Base-by-base conservation (phyloP, 2,113 vertebrate species). In the Uria lomvia region DNA sequence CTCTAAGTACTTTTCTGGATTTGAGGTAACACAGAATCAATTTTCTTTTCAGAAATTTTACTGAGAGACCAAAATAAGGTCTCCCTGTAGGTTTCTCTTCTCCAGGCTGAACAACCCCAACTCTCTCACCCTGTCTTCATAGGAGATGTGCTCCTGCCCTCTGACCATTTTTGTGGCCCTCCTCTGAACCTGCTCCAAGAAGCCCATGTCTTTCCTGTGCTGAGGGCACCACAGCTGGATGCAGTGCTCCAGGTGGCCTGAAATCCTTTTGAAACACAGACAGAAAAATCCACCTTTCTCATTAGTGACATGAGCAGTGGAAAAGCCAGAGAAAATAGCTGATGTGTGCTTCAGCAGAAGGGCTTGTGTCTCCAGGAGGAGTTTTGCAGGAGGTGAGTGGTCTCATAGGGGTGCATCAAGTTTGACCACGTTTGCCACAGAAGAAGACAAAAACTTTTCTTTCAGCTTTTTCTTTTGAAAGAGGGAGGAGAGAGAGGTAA, bases 341-440 rank as follows among this genome's bases (percentile, higher is more conserved):
- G 22, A 66, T 7, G 6, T 9, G 27, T 30, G 22, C 47, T 75
- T 19, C 62, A 88, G 75, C 45, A 86, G 79, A 73, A 89, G 29
- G 22, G 45, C 52, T 73, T 1, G 0, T 5, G 6, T 60, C 36
- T 75, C 68, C 84, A 45, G 53, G 36, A 85, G 52, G 45, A 43
- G n/a, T 26, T 81, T 30, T 63, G 43, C 43, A 73, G 91, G 36
- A 93, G 30, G 11, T 17, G 17, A 24, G 27, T 0, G 0, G 9
- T 47, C 60, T 58, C 52, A 27, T 0, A 2, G 59, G 49, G 32
- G 4, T 6, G 6, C 20, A 5, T n/a, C 1, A 1, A 14, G 38
- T 58, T 42, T 1, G 1, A 32, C 5, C 8, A 2, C 3, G 0
- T 83, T 68, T 13, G 26, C 40, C 60, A 45, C 1, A 1, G 42